Evolutionary conservation across 2,797 vertebrate genomes (phyloP).

Genomic region (Limosa lapponica): DNA sequence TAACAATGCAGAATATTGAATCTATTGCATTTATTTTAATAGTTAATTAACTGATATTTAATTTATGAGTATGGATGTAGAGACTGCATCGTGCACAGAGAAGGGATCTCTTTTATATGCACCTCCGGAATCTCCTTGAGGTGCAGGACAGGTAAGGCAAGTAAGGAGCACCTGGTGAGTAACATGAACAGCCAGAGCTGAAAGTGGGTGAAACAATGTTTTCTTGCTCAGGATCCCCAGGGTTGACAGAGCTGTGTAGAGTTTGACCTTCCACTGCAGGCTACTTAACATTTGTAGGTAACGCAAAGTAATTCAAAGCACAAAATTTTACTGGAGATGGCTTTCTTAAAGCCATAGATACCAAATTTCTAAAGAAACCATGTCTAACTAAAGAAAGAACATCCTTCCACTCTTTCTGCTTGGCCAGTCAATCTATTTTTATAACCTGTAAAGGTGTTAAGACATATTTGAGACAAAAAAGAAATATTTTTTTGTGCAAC

Average conservation of each 20-base stretch:
- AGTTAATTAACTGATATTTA: background rate
- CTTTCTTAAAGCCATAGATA: background rate
- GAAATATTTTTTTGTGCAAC: background rate
- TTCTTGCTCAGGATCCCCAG: background rate
- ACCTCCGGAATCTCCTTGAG: background rate
- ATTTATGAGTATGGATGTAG: background rate
- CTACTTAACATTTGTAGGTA: background rate
- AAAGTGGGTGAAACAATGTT: background rate
- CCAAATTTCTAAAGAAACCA: background rate
- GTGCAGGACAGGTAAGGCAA: background rate
- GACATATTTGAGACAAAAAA: background rate
- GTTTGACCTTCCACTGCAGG: background rate
- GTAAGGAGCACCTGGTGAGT: background rate
- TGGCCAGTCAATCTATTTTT: background rate
- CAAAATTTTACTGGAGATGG: background rate
- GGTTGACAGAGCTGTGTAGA: background rate
- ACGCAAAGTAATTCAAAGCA: background rate
- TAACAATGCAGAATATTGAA: background rate
- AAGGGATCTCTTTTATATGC: background rate
- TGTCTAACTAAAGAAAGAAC: background rate
- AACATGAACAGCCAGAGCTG: background rate
- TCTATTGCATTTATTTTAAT: background rate
- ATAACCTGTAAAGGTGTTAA: background rate
- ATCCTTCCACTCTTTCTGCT: background rate
- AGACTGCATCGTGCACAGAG: background rate